phyloP scores from a whole-genome alignment of 2,888 invertebrate genomes.

The Bursaphelenchus okinawaensis region DNA sequence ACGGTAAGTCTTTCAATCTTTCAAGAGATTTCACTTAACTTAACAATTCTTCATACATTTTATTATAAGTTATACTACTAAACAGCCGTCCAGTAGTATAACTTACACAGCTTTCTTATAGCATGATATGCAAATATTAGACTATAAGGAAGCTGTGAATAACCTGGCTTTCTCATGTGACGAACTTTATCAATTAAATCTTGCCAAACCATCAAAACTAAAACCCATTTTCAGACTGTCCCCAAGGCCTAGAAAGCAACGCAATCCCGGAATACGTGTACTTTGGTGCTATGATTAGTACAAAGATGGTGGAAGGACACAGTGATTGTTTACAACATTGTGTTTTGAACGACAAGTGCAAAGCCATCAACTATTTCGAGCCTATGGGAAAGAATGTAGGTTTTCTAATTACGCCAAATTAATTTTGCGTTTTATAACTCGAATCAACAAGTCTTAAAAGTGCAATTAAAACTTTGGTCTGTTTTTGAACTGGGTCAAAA shows the following conservation, averaged over 20 bases:
- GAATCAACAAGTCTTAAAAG: not conserved
- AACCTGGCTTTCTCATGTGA: no score
- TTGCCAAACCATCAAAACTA: no score
- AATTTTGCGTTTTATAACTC: not conserved
- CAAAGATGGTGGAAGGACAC: constrained; percentile 46
- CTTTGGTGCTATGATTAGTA: constrained; percentile 54
- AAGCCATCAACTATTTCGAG: constrained; percentile 55
- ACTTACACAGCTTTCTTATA: no score
- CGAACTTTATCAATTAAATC: not conserved
- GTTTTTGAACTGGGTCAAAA: no score
- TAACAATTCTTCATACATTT: no score
- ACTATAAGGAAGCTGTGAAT: no score
- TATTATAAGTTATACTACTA: no score
- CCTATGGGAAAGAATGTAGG: constrained; percentile 46
- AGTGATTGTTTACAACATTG: constrained; percentile 48
- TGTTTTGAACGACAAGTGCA: constrained; percentile 45
- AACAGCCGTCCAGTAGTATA: no score
- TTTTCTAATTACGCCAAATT: constrained; percentile 1
- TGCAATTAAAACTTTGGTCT: no score
- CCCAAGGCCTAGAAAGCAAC: constrained; percentile 49
- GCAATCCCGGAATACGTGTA: constrained; percentile 57
- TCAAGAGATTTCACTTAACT: not conserved
- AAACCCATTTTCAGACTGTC: constrained; percentile 38
- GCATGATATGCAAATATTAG: no score
- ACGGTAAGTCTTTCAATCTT: constrained; percentile 32